Evolutionary conservation across 2,888 invertebrate species (phyloP).

Genomic region (Callimorpha dominula): DNA sequence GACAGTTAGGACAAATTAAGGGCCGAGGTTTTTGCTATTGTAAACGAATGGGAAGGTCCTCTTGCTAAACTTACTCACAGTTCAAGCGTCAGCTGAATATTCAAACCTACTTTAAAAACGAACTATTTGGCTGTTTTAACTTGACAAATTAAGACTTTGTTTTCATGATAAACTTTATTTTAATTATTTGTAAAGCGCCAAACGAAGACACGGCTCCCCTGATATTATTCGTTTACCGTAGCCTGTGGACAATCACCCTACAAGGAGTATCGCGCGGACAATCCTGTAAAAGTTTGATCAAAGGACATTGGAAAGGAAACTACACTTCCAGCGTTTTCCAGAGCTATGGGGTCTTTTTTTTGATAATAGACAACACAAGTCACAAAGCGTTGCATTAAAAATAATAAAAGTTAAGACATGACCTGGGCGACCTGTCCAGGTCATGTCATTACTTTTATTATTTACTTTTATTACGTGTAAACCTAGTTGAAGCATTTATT

Average conservation of each 20-base stretch:
- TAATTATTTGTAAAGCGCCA: too few species aligned
- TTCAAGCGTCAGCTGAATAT: neutral
- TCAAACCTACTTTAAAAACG: neutral
- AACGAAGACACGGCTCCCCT: neutral
- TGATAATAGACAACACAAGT: too few species aligned
- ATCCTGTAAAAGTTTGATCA: too few species aligned
- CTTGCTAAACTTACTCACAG: neutral
- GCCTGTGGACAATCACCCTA: neutral
- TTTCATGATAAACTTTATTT: neutral
- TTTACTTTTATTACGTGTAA: too few species aligned
- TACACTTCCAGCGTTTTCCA: too few species aligned
- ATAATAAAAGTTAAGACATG: too few species aligned
- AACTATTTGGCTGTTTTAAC: neutral
- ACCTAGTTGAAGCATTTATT: neutral
- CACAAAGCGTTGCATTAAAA: too few species aligned
- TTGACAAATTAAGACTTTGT: neutral
- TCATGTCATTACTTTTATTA: too few species aligned
- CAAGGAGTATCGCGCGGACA: neutral
- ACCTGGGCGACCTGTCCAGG: neutral
- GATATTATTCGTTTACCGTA: neutral
- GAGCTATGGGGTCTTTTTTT: too few species aligned
- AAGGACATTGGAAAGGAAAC: too few species aligned
- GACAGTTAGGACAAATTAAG: slow-evolving; percentile 10
- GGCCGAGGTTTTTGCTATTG: slow-evolving; percentile 14
- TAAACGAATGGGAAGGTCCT: slow-evolving; percentile 1